phyloP scores from a whole-genome alignment of 2,113 vertebrate species.

The Argyrosomus japonicus region DNA sequence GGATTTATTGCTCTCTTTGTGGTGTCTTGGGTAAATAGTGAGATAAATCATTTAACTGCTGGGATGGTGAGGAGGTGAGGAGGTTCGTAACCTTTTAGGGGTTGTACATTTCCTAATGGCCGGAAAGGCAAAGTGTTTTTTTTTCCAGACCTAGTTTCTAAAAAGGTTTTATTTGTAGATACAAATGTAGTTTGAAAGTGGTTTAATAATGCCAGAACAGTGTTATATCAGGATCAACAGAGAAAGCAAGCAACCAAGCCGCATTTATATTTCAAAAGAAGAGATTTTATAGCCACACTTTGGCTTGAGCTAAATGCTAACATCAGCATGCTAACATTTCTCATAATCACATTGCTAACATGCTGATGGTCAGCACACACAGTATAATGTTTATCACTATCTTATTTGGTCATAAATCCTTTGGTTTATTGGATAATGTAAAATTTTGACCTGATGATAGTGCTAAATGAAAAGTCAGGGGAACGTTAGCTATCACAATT shows the following conservation, averaged over 20 bases:
- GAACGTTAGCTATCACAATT: background rate
- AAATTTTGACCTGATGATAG: background rate
- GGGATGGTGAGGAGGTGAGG: slow-evolving; percentile 24
- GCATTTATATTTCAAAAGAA: too few relatives aligned
- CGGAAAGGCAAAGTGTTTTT: background rate
- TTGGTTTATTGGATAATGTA: background rate
- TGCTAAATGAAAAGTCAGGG: too few relatives aligned
- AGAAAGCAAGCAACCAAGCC: background rate
- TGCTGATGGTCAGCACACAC: background rate
- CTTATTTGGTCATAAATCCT: background rate
- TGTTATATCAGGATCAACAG: background rate
- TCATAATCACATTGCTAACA: too few relatives aligned
- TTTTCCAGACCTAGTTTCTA: slow-evolving; percentile 22
- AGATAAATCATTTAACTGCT: slow-evolving; percentile 54
- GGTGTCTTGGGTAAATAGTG: slow-evolving; percentile 16
- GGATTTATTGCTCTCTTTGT: background rate
- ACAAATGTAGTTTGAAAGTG: too few relatives aligned
- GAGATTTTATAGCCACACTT: too few relatives aligned
- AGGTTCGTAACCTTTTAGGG: slow-evolving; percentile 33
- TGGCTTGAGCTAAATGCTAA: too few relatives aligned
- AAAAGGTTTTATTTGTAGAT: background rate
- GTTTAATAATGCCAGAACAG: background rate
- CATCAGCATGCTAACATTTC: background rate
- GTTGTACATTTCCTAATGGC: background rate
- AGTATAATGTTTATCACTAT: background rate